Evolutionary conservation across 2,113 vertebrate species (phyloP), one percentile per base, ranked within the genome.

Genomic region (Eira barbara): DNA sequence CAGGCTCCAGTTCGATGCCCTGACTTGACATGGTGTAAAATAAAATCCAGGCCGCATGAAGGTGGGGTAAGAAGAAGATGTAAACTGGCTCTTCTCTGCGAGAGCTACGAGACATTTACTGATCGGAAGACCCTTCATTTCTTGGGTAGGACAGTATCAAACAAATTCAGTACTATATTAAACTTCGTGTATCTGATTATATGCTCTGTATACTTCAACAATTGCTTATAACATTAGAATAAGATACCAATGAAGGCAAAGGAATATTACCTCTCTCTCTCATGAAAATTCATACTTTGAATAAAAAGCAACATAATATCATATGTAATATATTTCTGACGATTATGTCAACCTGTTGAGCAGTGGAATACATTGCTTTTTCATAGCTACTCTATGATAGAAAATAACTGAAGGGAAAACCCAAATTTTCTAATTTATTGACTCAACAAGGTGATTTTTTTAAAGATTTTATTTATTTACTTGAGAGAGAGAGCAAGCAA

Each of bases 381-480:
- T 79, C 17, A 25, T 27, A 95, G 25, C 3, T 89, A 57, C 59
- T 89, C 31, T 23, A 21, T 65, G 29, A 52, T 63, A 79, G 42
- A 85, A 85, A 95, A 85, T 47, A 81, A 20, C 59, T 85, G 63
- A n/a, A 78, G 29, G 93, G 31, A 95, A 95, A 91, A 73, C 14
- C 23, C 29, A 42, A 36, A 57, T 45, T 57, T 85, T 86, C 55
- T 82, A 76, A 81, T 61, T 95, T 93, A 82, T 73, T 94, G 67
- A 79, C 27, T 59, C 36, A 96, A 55, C 67, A 86, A 86, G 65
- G 13, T 78, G 34, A 96, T 55, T 17, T 95, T 97, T 65, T 15
- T 6, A 14, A 63, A 65, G 12, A 65, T 31, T 65, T 65, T 65
- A 65, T 63, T 63, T 61, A 29, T 63, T 63, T 65, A 65, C 29